These are phyloP conservation scores for Rynchops niger DNA, from an alignment of 2,113 vertebrate species.

Conservation along the genomic window DNA sequence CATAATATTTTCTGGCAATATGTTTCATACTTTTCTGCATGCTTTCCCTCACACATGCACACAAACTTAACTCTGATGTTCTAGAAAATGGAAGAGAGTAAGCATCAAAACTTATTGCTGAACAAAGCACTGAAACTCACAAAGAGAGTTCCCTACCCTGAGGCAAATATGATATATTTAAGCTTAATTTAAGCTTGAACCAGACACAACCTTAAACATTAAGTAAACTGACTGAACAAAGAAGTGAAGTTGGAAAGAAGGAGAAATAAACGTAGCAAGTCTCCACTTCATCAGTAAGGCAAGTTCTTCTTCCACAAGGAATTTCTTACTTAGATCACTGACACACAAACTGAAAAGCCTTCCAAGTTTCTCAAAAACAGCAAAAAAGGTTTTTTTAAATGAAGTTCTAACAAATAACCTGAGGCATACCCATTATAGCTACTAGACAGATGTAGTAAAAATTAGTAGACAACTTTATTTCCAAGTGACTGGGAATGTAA, in stretches of 20 bases:
- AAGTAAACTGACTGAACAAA: constrained; percentile 5
- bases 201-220: neutral
- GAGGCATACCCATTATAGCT: neutral
- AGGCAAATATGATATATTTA: neutral
- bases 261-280: neutral
- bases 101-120: neutral
- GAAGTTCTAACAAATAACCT: neutral
- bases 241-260: neutral
- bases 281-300: neutral
- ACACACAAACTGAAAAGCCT: neutral
- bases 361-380: neutral
- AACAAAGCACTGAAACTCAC: neutral
- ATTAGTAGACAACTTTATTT: neutral
- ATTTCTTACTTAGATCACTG: neutral
- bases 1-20: neutral
- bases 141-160: neutral
- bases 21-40: neutral
- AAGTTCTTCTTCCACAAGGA: neutral
- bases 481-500: neutral
- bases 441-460: neutral
- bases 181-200: neutral
- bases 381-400: neutral
- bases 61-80: neutral
- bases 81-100: neutral
- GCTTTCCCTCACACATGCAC: neutral